Evolutionary conservation across 1,140 invertebrate genomes (phyloP).

Genomic region (Maconellicoccus hirsutus): DNA sequence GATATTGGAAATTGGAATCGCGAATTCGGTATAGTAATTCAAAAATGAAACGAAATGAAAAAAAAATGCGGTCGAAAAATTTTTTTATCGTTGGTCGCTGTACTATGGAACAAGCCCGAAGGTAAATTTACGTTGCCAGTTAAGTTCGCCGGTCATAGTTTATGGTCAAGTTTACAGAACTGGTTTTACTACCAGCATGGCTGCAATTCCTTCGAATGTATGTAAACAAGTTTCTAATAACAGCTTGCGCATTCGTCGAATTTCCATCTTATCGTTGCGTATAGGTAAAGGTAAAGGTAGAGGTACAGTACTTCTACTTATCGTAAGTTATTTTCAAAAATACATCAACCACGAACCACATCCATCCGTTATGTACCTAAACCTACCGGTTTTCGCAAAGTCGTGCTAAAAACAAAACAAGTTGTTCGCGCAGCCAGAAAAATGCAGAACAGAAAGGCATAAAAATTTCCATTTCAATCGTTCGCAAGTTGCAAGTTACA

Average conservation of each 20-base stretch:
- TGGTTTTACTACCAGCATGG: neutral
- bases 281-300: neutral
- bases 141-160: constrained; percentile 3
- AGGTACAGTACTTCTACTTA: too few relatives aligned
- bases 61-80: too few relatives aligned
- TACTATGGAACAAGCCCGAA: neutral
- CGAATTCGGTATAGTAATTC: too few relatives aligned
- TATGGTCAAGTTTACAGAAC: constrained; percentile 8
- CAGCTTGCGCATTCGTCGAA: constrained; percentile 2
- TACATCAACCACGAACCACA: neutral
- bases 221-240: neutral
- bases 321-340: neutral
- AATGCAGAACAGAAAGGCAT: too few relatives aligned
- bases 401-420: too few relatives aligned
- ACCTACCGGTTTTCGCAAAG: too few relatives aligned
- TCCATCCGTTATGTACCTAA: neutral
- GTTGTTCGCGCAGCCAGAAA: too few relatives aligned
- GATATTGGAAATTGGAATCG: too few relatives aligned
- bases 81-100: too few relatives aligned
- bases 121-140: neutral
- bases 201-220: neutral
- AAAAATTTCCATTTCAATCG: too few relatives aligned
- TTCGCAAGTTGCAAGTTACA: too few relatives aligned
- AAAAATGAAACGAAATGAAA: too few relatives aligned
- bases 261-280: neutral